Base-by-base conservation (phyloP, 2,888 invertebrate species). In the Cheilosia impressa region DNA sequence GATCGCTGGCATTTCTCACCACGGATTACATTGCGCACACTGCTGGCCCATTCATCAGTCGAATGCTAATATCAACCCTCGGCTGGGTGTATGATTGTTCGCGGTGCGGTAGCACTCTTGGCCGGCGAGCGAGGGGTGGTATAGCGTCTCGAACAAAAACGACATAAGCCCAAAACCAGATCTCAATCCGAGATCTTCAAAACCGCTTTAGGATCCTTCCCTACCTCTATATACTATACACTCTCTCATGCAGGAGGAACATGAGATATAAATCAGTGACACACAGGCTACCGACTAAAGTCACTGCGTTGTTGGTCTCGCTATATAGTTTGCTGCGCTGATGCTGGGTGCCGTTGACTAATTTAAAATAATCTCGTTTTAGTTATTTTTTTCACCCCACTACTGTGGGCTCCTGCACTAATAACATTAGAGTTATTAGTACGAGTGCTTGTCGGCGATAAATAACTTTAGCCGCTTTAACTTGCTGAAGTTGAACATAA, bases 401-500 rank as follows among this genome's bases (percentile, higher is more conserved):
- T 53, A n/a, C 17, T 31, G 17, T 19, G 19, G 68, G 50, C 57
- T 69, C 65, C 58, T 69, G 69, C 63, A 87, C 72, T 87, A 82
- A 73, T 78, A 87, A 78, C 87, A 73, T 78, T 82, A 63, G 82
- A 82, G 82, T 87, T 87, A 87, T 87, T 87, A 87, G 82, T 78
- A 73, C 78, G 65, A 82, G 73, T 78, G 52, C 58, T 87, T 87
- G 82, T 87, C 69, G 73, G 68, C 73, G 78, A 87, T 87, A 85
- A 85, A 85, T 85, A 77, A 81, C 85, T 76, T 72, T 63, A 62
- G 76, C 41, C 71, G 72, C 81, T 80, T 63, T 63, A 68, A 73
- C 68, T 79, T 83, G 73, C 68, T 75, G 62, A 75, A 63, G 73
- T 65, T 77, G 41, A 77, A 77, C 77, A 81, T 57, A 53, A 57